Evolutionary conservation across 1,140 invertebrate species (phyloP).

Genomic region (Neodiprion virginianus): DNA sequence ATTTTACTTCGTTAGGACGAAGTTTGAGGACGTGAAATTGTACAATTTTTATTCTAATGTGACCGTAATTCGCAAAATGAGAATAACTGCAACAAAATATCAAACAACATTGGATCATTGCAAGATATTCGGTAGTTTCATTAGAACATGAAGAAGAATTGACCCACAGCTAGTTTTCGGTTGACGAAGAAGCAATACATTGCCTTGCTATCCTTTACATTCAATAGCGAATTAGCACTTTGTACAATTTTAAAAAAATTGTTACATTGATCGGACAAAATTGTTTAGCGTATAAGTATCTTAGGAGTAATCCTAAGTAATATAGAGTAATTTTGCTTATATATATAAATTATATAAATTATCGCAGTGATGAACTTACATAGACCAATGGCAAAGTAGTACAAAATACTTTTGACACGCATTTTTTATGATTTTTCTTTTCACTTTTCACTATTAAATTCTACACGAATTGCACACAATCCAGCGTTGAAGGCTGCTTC

Average conservation of each 20-base stretch:
- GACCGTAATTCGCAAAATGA: constrained; percentile 4
- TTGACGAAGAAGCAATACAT: too few species aligned
- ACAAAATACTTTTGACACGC: constrained; percentile 41
- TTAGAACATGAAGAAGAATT: too few species aligned
- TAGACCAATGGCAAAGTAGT: constrained; percentile 47
- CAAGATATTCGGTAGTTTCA: too few species aligned
- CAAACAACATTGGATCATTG: too few species aligned
- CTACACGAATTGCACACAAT: neutral
- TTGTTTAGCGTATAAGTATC: too few species aligned
- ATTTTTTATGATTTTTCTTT: constrained; percentile 33
- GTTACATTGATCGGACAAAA: too few species aligned
- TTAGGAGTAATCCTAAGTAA: too few species aligned
- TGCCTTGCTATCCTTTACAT: too few species aligned
- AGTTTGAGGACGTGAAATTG: neutral
- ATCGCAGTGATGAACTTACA: constrained; percentile 43
- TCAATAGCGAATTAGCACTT: too few species aligned
- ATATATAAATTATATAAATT: neutral
- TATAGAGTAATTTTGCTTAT: neutral
- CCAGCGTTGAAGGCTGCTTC: neutral
- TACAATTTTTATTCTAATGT: neutral
- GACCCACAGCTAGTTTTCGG: too few species aligned
- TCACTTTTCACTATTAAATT: constrained; percentile 6
- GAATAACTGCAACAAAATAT: neutral
- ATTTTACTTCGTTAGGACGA: too few species aligned
- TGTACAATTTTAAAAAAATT: too few species aligned